Evolutionary conservation across 2,797 vertebrate species (phyloP), one percentile per base, ranked within the genome.

Genomic region (Trematomus bernacchii): DNA sequence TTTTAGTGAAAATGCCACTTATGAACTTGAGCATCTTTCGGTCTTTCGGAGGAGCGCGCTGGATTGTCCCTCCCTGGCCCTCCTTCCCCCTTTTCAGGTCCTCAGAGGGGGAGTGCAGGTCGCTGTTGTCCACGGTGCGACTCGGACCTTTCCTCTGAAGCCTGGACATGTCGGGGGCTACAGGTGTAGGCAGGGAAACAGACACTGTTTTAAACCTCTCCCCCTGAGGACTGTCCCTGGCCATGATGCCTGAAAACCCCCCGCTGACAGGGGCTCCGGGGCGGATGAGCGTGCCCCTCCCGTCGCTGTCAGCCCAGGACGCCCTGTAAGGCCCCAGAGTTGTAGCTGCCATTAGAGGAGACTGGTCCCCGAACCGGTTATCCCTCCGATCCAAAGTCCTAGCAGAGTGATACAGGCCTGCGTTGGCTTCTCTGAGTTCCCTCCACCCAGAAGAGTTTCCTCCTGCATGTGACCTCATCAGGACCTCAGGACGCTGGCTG

Each of bases 11-110:
- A 89, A 98, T 98, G 64, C 97, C 97, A 54, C 97, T 98, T 85
- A 98, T 98, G 91, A 98, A 98, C 93, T 98, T 98, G 47, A 98
- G 96, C 97, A 99, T 98, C 91, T 97, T 99, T 43, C 96, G 93
- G 93, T 98, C 97, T 1, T 96, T 96, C 3, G 91, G 87, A n/a
- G 95, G 88, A 58, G 95, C 95, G 48, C 88, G 88, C 58, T 92
- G 91, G 43, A 79, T 69, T 0, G 91, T 88, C 48, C 85, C 89
- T 42, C 92, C 91, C 64, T 93, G 92, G 71, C 78, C 65, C 16
- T 94, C 93, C 79, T 91, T 93, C 14, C 90, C 92, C 46, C 87
- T 91, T 77, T 88, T 92, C 66, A 89, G 88, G 55, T 95, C 95
- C 57, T 95, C 96, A 2, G 94, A 90, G 10, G 90, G 93, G 4